Percentiles rank a stretch among this genome's conserved stretches.
Conservation (phyloP, 2,113 vertebrate genomes). For the Rhinopithecus roxellana region DNA sequence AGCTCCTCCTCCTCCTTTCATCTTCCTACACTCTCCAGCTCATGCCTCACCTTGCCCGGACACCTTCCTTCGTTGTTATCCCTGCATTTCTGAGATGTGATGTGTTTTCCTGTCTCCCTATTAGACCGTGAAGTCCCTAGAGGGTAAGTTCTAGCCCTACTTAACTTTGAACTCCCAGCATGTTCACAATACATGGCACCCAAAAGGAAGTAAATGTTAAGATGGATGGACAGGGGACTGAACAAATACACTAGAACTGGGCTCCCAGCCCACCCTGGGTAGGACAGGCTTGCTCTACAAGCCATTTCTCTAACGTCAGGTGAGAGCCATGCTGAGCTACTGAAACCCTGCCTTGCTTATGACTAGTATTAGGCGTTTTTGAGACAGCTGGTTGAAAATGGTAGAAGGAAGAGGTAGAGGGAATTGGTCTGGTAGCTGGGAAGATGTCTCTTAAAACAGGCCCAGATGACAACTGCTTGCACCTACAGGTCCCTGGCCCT, state of each 20-base stretch:
- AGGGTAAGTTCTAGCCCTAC: not conserved
- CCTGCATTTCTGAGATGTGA: not conserved
- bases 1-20: not conserved
- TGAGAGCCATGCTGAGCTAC: not conserved
- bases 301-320: not conserved
- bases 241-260: not conserved
- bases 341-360: not conserved
- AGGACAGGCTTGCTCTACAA: not conserved
- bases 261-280: not conserved
- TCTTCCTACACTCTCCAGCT: slow-evolving; percentile 24
- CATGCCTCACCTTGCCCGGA: slow-evolving; percentile 55
- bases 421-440: not conserved
- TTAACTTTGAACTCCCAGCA: not conserved
- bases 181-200: not conserved
- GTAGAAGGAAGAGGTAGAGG: not conserved
- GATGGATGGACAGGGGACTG: not conserved
- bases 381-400: not conserved
- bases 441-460: not conserved
- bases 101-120: not conserved
- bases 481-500: not conserved
- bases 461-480: not conserved
- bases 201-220: not conserved
- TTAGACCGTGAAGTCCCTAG: not conserved
- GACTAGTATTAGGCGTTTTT: not conserved
- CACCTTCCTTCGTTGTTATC: not conserved